Evolutionary conservation across 2,797 vertebrate genomes (phyloP).

Genomic region (Hemitrygon akajei): DNA sequence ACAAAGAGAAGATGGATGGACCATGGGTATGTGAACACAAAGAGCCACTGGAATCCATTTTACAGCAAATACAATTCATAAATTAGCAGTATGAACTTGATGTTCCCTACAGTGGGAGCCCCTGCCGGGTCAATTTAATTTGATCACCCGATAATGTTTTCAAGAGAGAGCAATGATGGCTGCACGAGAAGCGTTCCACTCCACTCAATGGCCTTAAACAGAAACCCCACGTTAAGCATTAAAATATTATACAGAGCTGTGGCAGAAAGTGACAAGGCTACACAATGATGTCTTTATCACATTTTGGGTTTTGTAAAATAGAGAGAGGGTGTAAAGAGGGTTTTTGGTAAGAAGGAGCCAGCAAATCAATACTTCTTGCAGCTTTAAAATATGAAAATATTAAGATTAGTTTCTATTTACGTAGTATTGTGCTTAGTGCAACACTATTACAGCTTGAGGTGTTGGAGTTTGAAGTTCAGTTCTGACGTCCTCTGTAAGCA

Average conservation of each 20-base stretch:
- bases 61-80: conserved; percentile 36
- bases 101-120: conserved; percentile 1
- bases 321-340: neutral
- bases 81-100: conserved; percentile 20
- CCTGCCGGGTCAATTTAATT: neutral
- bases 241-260: neutral
- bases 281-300: no score
- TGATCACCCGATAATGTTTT: neutral
- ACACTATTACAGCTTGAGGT: no score
- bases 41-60: conserved; percentile 26
- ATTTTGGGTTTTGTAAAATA: neutral
- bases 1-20: conserved; percentile 37
- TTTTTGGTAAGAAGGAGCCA: neutral
- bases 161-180: neutral
- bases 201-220: no score
- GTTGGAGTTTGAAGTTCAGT: no score
- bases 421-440: no score
- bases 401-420: no score
- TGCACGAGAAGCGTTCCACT: neutral
- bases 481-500: no score
- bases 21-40: conserved; percentile 17
- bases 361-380: neutral
- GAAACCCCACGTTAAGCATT: no score
- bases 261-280: neutral
- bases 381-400: no score